phyloP scores from a whole-genome alignment of 2,888 invertebrate genomes.

The Lydus trimaculatus region DNA sequence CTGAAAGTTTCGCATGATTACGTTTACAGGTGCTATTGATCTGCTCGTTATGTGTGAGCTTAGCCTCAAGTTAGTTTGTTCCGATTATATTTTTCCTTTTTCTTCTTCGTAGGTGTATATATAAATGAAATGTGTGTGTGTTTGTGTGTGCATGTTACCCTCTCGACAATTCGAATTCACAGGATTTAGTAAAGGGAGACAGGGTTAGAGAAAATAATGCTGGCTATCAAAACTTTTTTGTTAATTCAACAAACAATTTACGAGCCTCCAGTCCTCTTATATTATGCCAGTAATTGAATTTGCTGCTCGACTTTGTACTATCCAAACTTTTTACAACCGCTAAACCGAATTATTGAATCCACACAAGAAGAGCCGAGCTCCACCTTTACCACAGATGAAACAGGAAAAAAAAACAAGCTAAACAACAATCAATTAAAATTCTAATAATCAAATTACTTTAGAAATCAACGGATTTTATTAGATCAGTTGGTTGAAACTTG shows the following conservation, averaged over 20 bases:
- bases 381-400: not conserved
- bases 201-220: conserved; percentile 21
- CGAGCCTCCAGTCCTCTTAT: conserved; percentile 14
- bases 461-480: not conserved
- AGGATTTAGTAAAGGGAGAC: conserved; percentile 12
- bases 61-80: conserved; percentile 33
- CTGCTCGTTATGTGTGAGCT: conserved; percentile 53
- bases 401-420: not conserved
- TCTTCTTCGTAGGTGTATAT: conserved; percentile 6
- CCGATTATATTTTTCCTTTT: conserved; percentile 23
- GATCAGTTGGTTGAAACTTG: not conserved
- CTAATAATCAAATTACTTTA: not conserved
- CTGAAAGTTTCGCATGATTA: conserved; percentile 54
- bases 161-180: conserved; percentile 14
- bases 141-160: not conserved
- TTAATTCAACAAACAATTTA: conserved; percentile 31
- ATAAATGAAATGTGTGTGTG: not conserved
- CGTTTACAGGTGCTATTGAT: conserved; percentile 58
- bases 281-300: conserved; percentile 30
- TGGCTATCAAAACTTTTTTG: conserved; percentile 24
- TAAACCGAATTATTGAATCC: conserved; percentile 3
- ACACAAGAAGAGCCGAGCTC: not conserved
- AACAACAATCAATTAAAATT: not conserved
- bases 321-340: conserved; percentile 8
- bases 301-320: conserved; percentile 10